A percentile compares a stretch with the other conserved stretches of the same genome.
phyloP scores from a whole-genome alignment of 1,140 invertebrate species.

The Homalodisca vitripennis region DNA sequence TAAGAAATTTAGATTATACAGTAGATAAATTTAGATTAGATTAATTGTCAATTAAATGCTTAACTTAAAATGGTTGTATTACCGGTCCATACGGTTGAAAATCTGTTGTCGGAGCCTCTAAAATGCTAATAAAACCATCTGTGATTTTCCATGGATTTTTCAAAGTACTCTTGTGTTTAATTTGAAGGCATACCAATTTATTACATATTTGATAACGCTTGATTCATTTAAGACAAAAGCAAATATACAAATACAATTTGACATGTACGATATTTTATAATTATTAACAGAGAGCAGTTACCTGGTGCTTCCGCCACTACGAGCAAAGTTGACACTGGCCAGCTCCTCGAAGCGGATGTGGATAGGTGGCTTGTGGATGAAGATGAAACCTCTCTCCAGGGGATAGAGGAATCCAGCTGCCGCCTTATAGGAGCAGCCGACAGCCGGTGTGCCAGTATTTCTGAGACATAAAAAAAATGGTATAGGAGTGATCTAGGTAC shows the following conservation, averaged over 20 bases:
- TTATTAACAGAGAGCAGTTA: constrained; percentile 18
- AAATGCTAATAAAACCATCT: too few relatives aligned
- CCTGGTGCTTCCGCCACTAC: constrained; percentile 91
- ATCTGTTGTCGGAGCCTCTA: too few relatives aligned
- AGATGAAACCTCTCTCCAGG: constrained; percentile 98
- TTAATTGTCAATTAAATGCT: too few relatives aligned
- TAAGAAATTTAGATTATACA: too few relatives aligned
- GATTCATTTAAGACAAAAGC: not conserved
- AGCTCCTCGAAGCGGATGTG: constrained; percentile 99
- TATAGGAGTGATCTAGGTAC: too few relatives aligned
- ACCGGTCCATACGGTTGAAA: too few relatives aligned
- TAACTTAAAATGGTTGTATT: too few relatives aligned
- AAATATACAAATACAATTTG: not conserved
- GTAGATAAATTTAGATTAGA: too few relatives aligned
- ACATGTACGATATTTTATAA: not conserved
- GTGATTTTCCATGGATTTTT: too few relatives aligned
- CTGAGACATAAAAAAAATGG: constrained; percentile 58
- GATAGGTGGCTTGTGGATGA: constrained; percentile 97
- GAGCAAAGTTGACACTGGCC: constrained; percentile 91
- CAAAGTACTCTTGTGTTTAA: too few relatives aligned
- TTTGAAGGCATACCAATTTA: not conserved
- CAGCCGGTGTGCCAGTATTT: constrained; percentile 86
- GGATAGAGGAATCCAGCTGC: constrained; percentile 97
- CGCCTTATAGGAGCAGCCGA: constrained; percentile 97
- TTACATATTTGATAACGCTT: not conserved